These are phyloP conservation scores for Anguilla japonica DNA, from an alignment of 2,113 vertebrate species.

Conservation along the genomic window DNA sequence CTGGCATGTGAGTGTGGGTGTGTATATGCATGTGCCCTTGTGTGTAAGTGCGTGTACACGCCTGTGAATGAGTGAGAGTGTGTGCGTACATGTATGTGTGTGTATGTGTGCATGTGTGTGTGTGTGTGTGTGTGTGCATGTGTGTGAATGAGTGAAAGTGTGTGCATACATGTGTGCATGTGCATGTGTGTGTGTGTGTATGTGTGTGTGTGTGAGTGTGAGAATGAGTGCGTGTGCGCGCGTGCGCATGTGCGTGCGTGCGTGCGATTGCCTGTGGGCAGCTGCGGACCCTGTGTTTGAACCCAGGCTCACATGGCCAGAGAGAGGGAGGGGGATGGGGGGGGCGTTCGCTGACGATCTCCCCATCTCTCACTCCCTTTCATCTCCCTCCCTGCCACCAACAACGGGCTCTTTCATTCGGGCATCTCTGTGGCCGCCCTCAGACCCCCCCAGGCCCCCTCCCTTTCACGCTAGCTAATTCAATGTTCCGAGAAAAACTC, in stretches of 20 bases:
- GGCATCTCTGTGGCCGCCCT: slow-evolving; percentile 49
- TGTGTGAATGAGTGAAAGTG: not conserved
- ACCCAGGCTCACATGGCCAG: slow-evolving; percentile 31
- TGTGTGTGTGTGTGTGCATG: not conserved
- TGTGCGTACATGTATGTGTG: not conserved
- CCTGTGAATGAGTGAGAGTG: too few relatives aligned
- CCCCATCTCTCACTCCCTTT: slow-evolving; percentile 61
- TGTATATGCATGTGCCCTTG: too few relatives aligned
- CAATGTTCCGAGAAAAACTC: slow-evolving; percentile 66
- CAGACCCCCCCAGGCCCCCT: slow-evolving; percentile 54
- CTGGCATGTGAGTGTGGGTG: too few relatives aligned
- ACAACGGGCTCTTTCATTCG: slow-evolving; percentile 69
- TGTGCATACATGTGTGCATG: not conserved
- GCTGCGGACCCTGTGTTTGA: slow-evolving; percentile 23
- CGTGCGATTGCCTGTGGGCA: not conserved
- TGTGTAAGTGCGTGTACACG: too few relatives aligned
- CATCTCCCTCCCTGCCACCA: slow-evolving; percentile 55
- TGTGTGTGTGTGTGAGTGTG: not conserved
- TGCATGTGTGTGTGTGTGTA: not conserved
- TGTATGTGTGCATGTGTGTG: not conserved
- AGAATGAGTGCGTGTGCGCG: not conserved
- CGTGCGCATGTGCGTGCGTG: not conserved
- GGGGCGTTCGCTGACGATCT: slow-evolving; percentile 21
- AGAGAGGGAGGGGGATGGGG: slow-evolving; percentile 16
- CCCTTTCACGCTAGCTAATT: slow-evolving; percentile 65